phyloP scores from a whole-genome alignment of 37 sponge, comb jelly and placozoan genomes.

The Dysidea cf. avara region DNA sequence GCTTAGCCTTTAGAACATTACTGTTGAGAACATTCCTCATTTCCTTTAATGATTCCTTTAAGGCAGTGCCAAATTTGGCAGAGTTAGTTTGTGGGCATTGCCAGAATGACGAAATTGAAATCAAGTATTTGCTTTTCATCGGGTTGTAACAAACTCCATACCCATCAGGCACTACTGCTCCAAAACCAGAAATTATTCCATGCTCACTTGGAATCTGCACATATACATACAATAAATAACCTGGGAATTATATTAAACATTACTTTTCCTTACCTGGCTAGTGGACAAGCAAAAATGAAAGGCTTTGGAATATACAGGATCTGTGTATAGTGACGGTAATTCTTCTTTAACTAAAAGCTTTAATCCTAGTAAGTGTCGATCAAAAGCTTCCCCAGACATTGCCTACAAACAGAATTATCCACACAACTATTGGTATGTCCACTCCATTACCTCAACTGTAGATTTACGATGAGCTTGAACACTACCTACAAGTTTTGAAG shows the following conservation, averaged over 20 bases:
- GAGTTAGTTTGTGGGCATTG: constrained; percentile 70
- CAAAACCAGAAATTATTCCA: too few relatives aligned
- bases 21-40: constrained; percentile 59
- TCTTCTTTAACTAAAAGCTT: constrained; percentile 71
- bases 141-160: constrained; percentile 96
- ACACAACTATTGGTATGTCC: too few relatives aligned
- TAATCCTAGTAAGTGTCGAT: constrained; percentile 88
- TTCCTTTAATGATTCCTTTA: constrained; percentile 53
- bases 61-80: constrained; percentile 11
- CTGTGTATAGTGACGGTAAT: constrained; percentile 72
- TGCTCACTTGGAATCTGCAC: too few relatives aligned
- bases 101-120: constrained; percentile 65
- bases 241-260: too few relatives aligned
- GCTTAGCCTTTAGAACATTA: too few relatives aligned
- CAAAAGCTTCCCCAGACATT: too few relatives aligned
- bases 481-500: constrained; percentile 31
- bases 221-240: too few relatives aligned
- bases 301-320: constrained; percentile 58
- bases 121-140: constrained; percentile 38
- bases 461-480: constrained; percentile 63
- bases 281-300: constrained; percentile 78
- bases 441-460: too few relatives aligned
- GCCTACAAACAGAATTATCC: too few relatives aligned
- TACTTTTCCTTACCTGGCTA: constrained; percentile 87
- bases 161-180: constrained; percentile 84